Percentiles rank a stretch among this genome's conserved stretches.
Conservation (phyloP, 2,113 vertebrate species). For the Bagarius yarrelli region DNA sequence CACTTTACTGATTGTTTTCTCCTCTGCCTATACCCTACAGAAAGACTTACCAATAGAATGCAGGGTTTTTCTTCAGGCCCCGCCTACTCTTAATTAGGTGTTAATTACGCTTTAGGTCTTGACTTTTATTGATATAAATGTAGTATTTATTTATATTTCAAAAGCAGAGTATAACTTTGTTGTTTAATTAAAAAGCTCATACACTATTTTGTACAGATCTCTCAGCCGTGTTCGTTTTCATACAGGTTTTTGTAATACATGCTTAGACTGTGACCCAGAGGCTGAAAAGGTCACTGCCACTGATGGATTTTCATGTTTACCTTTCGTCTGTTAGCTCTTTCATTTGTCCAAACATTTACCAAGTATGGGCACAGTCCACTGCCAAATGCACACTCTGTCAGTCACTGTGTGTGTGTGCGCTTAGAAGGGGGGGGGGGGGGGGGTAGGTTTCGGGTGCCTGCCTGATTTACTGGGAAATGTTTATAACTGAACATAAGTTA, state of each 20-base stretch:
- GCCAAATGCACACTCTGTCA: conserved; percentile 20
- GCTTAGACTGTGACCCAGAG: conserved; percentile 20
- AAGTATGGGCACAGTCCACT: conserved; percentile 45
- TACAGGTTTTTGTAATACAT: conserved; percentile 46
- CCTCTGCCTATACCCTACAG: conserved; percentile 25
- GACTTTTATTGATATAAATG: too few relatives aligned
- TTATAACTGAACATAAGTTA: conserved; percentile 32
- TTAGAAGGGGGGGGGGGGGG: too few relatives aligned
- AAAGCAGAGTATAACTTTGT: not conserved
- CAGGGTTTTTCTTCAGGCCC: too few relatives aligned
- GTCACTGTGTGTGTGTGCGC: not conserved
- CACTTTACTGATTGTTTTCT: not conserved
- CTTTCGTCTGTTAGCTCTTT: conserved; percentile 9
- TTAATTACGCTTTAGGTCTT: too few relatives aligned
- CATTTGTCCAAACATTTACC: conserved; percentile 47
- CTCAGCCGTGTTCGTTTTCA: conserved; percentile 64
- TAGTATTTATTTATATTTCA: too few relatives aligned
- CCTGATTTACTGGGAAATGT: not conserved
- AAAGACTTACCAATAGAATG: conserved; percentile 7
- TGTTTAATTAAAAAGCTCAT: conserved; percentile 41
- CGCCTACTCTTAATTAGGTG: too few relatives aligned
- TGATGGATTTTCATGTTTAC: conserved; percentile 49
- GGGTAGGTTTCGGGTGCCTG: too few relatives aligned
- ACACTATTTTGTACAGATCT: conserved; percentile 42
- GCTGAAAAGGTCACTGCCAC: conserved; percentile 20